Conservation (phyloP, 2,113 vertebrate species). For the Ctenomys sociabilis region DNA sequence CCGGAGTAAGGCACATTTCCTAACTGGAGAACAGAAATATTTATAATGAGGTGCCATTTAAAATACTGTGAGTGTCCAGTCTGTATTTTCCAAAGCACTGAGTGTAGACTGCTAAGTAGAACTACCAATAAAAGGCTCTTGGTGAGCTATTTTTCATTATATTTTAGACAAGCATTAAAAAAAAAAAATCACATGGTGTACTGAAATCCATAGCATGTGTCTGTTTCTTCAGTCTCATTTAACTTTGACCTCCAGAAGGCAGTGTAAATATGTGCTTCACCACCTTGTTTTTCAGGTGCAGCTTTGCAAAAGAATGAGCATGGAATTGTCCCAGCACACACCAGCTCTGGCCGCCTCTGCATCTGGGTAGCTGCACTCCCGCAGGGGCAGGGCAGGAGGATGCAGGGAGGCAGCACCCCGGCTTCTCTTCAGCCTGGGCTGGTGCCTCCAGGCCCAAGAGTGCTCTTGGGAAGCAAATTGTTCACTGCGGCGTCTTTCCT, state of each 20-base stretch:
- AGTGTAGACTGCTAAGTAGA: not conserved
- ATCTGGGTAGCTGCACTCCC: not conserved
- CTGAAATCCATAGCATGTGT: not conserved
- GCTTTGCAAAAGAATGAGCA: not conserved
- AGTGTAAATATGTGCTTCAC: not conserved
- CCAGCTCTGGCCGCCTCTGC: not conserved
- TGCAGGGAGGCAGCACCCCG: not conserved
- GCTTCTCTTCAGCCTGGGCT: not conserved
- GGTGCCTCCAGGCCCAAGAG: not conserved
- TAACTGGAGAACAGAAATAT: not conserved
- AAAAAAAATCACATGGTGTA: not conserved
- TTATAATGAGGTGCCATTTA: not conserved
- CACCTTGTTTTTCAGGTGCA: not conserved
- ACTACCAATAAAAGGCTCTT: slow-evolving; percentile 14
- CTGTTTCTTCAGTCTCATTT: slow-evolving; percentile 29
- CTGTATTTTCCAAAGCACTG: slow-evolving; percentile 22
- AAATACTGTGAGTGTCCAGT: slow-evolving; percentile 3
- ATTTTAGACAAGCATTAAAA: not conserved
- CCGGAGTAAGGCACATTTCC: not conserved
- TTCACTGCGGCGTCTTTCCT: not conserved
- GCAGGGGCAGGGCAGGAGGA: not conserved
- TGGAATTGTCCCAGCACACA: not conserved
- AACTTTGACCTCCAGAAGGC: slow-evolving; percentile 38
- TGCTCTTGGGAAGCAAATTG: not conserved
- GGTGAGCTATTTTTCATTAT: slow-evolving; percentile 41